phyloP scores from a whole-genome alignment of 2,888 invertebrate genomes.

The Aleiodes testaceus region DNA sequence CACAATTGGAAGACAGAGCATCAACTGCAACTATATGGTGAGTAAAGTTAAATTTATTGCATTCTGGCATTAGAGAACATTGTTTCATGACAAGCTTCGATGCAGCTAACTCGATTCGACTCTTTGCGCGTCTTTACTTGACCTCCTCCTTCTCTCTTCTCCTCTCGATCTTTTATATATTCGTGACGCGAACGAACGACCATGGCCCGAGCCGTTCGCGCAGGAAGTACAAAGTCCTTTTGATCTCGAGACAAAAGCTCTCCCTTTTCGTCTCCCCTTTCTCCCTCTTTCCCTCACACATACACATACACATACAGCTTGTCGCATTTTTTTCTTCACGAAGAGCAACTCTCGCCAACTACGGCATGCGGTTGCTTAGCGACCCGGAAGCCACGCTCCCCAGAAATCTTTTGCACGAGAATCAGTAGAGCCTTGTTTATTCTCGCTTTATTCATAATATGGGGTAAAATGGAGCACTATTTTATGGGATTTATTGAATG shows the following conservation, averaged over 20 bases:
- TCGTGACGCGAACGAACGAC: conserved; percentile 61
- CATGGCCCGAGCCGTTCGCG: conserved; percentile 48
- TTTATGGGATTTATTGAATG: background rate
- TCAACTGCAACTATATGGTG: conserved; percentile 33
- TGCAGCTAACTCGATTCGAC: conserved; percentile 16
- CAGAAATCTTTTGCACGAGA: conserved; percentile 37
- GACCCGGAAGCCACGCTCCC: conserved; percentile 51
- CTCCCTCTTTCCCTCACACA: conserved; percentile 41
- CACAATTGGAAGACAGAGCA: conserved; percentile 35
- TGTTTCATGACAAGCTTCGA: conserved; percentile 32
- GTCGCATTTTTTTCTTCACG: conserved; percentile 30
- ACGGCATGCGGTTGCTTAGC: conserved; percentile 56
- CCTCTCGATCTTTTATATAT: conserved; percentile 49
- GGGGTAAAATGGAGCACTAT: too few species aligned
- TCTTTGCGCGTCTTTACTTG: conserved; percentile 33
- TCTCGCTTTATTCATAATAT: background rate
- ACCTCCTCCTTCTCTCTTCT: conserved; percentile 38
- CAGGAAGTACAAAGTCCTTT: conserved; percentile 55
- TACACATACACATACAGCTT: conserved; percentile 3
- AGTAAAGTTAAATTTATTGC: conserved; percentile 26
- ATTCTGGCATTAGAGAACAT: conserved; percentile 15
- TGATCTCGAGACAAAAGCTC: conserved; percentile 63
- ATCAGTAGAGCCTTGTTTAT: conserved; percentile 30
- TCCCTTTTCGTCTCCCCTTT: conserved; percentile 51
- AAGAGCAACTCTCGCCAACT: conserved; percentile 37